Evolutionary conservation across 2,113 vertebrate species (phyloP).

Genomic region (Lampris incognitus): DNA sequence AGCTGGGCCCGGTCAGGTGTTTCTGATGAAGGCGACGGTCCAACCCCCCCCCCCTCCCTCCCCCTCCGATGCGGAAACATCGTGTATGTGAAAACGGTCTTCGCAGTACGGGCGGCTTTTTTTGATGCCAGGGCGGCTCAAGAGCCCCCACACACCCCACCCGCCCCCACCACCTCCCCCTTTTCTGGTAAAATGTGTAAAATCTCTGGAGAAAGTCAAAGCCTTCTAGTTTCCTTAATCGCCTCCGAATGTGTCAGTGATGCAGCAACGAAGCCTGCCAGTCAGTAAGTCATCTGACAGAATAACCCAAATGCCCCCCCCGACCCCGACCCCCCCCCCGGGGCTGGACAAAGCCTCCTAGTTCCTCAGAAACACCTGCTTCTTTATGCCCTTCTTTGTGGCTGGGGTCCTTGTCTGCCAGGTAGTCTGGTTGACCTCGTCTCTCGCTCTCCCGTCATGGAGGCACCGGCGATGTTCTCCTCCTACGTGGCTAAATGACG

Average conservation of each 20-base stretch:
- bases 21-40: too few relatives aligned
- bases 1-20: too few relatives aligned
- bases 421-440: constrained; percentile 35
- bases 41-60: too few relatives aligned
- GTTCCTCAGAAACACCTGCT: constrained; percentile 74
- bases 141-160: too few relatives aligned
- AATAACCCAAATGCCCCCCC: constrained; percentile 51
- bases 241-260: constrained; percentile 55
- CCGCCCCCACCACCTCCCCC: too few relatives aligned
- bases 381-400: constrained; percentile 57
- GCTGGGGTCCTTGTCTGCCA: constrained; percentile 13
- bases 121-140: too few relatives aligned
- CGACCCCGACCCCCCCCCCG: constrained; percentile 30
- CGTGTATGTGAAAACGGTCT: too few relatives aligned
- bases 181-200: constrained; percentile 3
- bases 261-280: constrained; percentile 13
- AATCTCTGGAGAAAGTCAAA: constrained; percentile 19
- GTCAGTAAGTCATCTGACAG: constrained; percentile 18
- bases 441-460: constrained; percentile 18
- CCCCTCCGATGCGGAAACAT: too few relatives aligned
- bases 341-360: constrained; percentile 56
- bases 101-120: too few relatives aligned
- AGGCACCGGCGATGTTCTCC: constrained; percentile 32
- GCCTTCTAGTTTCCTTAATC: constrained; percentile 54
- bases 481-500: constrained; percentile 16